Conservation (phyloP, 2,797 vertebrate genomes). For the Myotis myotis region DNA sequence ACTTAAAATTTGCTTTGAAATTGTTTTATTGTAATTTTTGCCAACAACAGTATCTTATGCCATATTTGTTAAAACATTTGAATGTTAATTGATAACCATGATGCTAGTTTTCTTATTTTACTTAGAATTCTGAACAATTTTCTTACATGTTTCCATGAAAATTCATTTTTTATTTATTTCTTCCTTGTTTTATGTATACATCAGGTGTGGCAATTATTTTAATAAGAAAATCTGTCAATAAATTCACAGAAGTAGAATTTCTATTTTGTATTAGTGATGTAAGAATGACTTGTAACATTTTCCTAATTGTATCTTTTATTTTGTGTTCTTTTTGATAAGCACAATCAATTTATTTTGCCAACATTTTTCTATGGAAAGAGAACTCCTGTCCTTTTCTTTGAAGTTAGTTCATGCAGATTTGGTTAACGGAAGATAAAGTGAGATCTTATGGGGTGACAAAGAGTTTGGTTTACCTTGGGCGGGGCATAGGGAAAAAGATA, state of each 20-base stretch:
- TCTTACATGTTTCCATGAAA: background rate
- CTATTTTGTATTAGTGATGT: background rate
- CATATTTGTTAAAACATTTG: background rate
- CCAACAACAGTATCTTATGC: background rate
- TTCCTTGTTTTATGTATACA: background rate
- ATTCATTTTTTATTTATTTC: background rate
- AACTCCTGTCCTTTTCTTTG: background rate
- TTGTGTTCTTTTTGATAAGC: background rate
- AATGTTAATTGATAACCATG: background rate
- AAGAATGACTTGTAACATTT: background rate
- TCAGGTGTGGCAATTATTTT: background rate
- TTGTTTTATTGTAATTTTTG: slow-evolving; percentile 34
- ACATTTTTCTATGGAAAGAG: background rate
- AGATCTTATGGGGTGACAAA: background rate
- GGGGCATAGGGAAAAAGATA: background rate
- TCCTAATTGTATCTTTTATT: background rate
- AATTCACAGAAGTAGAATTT: background rate
- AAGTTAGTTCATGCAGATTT: background rate
- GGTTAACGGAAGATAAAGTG: background rate
- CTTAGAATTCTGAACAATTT: background rate
- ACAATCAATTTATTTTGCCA: background rate
- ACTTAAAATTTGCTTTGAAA: slow-evolving; percentile 23
- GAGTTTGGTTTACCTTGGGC: background rate
- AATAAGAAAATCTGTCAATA: background rate
- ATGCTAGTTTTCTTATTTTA: slow-evolving; percentile 29